These are phyloP conservation scores for Hydroisotoma schaefferi DNA, from an alignment of 2,888 invertebrate genomes.

Conservation along the genomic window DNA sequence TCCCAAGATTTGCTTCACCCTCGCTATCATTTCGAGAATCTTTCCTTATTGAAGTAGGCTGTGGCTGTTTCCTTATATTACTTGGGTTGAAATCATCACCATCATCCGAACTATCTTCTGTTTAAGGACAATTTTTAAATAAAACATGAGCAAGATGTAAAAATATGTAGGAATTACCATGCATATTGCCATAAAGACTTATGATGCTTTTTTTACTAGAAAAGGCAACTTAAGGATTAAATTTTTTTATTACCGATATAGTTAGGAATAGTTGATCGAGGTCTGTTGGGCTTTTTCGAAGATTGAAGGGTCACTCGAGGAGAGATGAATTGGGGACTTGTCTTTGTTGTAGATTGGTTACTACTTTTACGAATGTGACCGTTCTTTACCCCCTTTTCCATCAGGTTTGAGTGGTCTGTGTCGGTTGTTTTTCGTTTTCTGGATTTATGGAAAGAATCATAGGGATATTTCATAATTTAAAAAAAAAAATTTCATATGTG, in stretches of 20 bases:
- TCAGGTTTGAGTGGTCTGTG: conserved; percentile 40
- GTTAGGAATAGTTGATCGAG: conserved; percentile 46
- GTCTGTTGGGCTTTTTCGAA: conserved; percentile 34
- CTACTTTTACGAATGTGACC: conserved; percentile 39
- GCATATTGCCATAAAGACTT: too few species aligned
- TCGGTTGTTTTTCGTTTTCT: conserved; percentile 29
- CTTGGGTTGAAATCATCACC: conserved; percentile 38
- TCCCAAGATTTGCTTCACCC: too few species aligned
- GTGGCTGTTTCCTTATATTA: too few species aligned
- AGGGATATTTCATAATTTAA: not conserved
- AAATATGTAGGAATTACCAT: too few species aligned
- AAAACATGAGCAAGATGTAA: too few species aligned
- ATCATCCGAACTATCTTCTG: conserved; percentile 8
- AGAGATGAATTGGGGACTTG: conserved; percentile 37
- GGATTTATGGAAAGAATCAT: not conserved
- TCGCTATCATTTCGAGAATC: too few species aligned
- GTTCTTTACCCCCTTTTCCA: conserved; percentile 45
- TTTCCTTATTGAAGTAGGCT: conserved; percentile 38
- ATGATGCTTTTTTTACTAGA: too few species aligned
- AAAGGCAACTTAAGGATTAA: not conserved
- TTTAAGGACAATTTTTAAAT: too few species aligned
- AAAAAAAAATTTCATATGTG: not conserved
- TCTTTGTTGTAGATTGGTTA: conserved; percentile 11
- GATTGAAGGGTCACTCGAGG: conserved; percentile 43
- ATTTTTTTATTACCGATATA: conserved; percentile 37